phyloP scores from a whole-genome alignment of 2,113 vertebrate genomes.

The Elanus axillaris region DNA sequence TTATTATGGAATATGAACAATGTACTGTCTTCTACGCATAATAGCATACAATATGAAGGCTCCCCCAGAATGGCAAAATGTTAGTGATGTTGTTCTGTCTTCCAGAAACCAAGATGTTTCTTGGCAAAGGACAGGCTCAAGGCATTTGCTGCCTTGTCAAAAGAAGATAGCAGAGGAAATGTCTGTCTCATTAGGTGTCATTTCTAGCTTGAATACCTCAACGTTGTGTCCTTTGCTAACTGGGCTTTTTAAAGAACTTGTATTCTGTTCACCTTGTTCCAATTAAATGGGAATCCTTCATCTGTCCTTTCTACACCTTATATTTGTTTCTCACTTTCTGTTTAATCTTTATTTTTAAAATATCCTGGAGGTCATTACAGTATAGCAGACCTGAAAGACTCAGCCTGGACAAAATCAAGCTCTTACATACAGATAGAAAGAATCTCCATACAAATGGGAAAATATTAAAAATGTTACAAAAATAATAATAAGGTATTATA shows the following conservation, averaged over 20 bases:
- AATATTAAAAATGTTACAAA: background rate
- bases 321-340: conserved; percentile 9
- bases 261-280: background rate
- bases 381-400: background rate
- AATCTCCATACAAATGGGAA: background rate
- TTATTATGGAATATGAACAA: background rate
- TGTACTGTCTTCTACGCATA: background rate
- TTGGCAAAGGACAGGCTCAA: background rate
- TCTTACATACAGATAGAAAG: background rate
- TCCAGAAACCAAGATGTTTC: background rate
- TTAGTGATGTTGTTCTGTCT: background rate
- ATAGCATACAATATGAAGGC: background rate
- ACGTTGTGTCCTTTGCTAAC: background rate
- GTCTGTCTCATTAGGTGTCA: background rate
- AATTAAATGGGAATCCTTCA: background rate
- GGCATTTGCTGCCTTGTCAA: background rate
- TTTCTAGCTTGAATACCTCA: background rate
- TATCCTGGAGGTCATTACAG: background rate
- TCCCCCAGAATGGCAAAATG: background rate
- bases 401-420: background rate
- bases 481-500: background rate
- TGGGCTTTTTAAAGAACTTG: background rate
- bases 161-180: background rate
- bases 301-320: background rate
- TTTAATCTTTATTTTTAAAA: conserved; percentile 42